Evolutionary conservation across 92 coral and sea anemone genomes (phyloP).

Genomic region (Umimayanthus kanabou): DNA sequence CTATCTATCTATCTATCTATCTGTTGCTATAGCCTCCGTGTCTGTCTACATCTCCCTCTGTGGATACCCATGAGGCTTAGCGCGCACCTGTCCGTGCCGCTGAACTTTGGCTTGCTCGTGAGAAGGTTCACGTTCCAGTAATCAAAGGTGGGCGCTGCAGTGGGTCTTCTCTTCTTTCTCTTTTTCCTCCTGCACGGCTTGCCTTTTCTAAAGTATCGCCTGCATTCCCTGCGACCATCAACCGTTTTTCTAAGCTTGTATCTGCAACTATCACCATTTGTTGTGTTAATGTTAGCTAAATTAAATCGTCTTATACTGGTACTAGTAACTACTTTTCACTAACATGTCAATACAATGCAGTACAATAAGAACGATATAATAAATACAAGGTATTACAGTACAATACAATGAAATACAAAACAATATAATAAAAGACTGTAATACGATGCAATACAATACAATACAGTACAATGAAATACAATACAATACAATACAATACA

Average conservation of each 20-base stretch:
- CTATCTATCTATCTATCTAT: no score
- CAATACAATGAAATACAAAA: no score
- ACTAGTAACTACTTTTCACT: not conserved
- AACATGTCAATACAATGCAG: no score
- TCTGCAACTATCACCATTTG: constrained; percentile 29
- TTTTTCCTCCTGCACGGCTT: constrained; percentile 60
- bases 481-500: no score
- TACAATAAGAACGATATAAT: no score
- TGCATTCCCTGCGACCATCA: constrained; percentile 25
- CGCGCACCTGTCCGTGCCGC: constrained; percentile 11
- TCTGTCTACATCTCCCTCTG: not conserved
- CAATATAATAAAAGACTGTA: no score
- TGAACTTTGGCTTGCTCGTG: constrained; percentile 17
- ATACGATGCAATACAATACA: no score
- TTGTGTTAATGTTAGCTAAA: not conserved
- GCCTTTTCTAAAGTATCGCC: constrained; percentile 31
- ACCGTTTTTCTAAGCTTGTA: constrained; percentile 44
- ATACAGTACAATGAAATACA: no score
- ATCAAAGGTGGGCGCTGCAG: not conserved
- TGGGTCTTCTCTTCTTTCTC: constrained; percentile 43
- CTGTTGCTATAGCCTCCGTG: no score
- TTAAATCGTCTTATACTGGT: not conserved
- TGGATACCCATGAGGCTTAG: no score
- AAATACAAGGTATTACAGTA: no score
- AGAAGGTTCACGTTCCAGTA: constrained; percentile 11